Base-by-base conservation (phyloP, 2,797 vertebrate species). In the Arrhamphus sclerolepis region DNA sequence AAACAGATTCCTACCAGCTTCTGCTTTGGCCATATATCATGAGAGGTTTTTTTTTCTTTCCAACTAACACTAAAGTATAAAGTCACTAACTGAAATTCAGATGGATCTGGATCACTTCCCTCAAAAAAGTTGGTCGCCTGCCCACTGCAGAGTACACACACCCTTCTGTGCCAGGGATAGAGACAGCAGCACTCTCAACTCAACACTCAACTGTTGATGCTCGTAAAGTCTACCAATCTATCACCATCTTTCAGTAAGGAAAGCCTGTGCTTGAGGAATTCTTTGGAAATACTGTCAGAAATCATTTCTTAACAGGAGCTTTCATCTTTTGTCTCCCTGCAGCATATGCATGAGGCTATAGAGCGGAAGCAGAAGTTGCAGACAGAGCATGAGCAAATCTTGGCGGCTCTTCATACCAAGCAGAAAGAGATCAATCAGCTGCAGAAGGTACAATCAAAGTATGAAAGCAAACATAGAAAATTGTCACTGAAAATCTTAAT, bases 271-370 rank as follows among this genome's bases (percentile, higher is more conserved):
- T 28, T 46, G n/a, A 9, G 7, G 16, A 26, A 54, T 41, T 63
- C 19, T 67, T 60, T 46, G 17, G 11, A 31, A 16, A 49, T 47
- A n/a, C 46, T 60, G 48, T 78, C 21, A 50, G 38, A 51, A 72
- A 63, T 31, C 20, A 46, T 58, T 38, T 68, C 21, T 59, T 21
- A 46, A 48, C 67, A 56, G 47, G 56, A 42, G 56, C 50, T 46
- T 48, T 67, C 38, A 59, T 28, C 28, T 3, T 28, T 59, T 70
- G 16, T 62, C 44, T 56, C 28, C 56, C 44, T 18, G 1, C 87
- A 98, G 96, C 94, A 94, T 91, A 96, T 97, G 95, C 94, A 93
- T 62, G 93, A 96, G 89, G 92, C 95, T 83, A 94, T 95, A 17
- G 93, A 94, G 49, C 91, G 93, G 84, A 94, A 94, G 94, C 95